phyloP scores from a whole-genome alignment of 2,888 invertebrate genomes.

The Folsomia manolachei region DNA sequence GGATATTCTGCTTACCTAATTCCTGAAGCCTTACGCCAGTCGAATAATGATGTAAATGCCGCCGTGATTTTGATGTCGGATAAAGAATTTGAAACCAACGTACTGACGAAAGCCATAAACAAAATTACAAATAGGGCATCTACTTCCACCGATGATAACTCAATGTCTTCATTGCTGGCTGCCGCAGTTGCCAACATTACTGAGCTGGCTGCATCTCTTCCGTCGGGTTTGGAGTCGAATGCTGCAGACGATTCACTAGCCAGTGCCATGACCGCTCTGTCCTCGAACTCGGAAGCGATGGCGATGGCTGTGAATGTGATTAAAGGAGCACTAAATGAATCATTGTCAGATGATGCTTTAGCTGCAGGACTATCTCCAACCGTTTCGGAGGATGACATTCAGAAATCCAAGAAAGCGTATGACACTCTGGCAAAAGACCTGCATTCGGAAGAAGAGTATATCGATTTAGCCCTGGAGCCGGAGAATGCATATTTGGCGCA shows the following conservation, averaged over 20 bases:
- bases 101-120: conserved; percentile 10
- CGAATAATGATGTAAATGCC: conserved; percentile 67
- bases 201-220: conserved; percentile 10
- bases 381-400: conserved; percentile 29
- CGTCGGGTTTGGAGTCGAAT: neutral
- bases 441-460: conserved; percentile 67
- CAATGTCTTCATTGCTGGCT: conserved; percentile 6
- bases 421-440: conserved; percentile 63
- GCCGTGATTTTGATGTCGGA: conserved; percentile 67
- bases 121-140: neutral
- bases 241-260: neutral
- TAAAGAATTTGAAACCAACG: conserved; percentile 23
- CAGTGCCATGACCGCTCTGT: neutral
- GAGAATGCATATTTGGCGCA: conserved; percentile 68
- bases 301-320: neutral
- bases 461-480: conserved; percentile 67
- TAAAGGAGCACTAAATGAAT: neutral
- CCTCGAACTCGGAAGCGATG: neutral
- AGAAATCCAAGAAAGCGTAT: conserved; percentile 61
- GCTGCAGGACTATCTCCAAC: conserved; percentile 2
- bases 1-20: conserved; percentile 65
- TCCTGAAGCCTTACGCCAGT: conserved; percentile 62
- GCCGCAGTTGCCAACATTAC: conserved; percentile 12
- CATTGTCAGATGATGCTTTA: conserved; percentile 14
- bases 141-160: conserved; percentile 13